These are phyloP conservation scores for Scaptomyza cyrtandrae DNA, from an alignment of 2,888 invertebrate species.

Conservation along the genomic window DNA sequence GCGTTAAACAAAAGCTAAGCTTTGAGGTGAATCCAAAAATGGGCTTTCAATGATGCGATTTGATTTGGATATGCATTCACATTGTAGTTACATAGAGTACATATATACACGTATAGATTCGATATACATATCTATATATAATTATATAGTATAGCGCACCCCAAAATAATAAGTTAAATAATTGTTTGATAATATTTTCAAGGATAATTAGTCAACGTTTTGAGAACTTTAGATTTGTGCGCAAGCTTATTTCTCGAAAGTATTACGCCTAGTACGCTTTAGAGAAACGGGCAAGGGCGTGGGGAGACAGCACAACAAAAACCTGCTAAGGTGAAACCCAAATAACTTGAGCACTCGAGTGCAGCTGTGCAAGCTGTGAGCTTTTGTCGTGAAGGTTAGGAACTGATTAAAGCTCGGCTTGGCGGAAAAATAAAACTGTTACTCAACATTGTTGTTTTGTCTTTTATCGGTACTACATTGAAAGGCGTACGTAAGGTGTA, in stretches of 20 bases:
- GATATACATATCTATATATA: slow-evolving; percentile 15
- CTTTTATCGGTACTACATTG: slow-evolving; percentile 31
- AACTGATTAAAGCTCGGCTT: slow-evolving; percentile 37
- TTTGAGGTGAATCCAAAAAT: slow-evolving; percentile 36
- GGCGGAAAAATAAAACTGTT: slow-evolving; percentile 8
- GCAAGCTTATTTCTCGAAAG: slow-evolving; percentile 28
- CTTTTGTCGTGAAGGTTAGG: slow-evolving; percentile 41
- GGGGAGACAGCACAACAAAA: slow-evolving; percentile 52
- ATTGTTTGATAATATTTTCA: slow-evolving; percentile 20
- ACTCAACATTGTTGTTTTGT: slow-evolving; percentile 13
- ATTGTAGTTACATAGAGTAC: slow-evolving; percentile 66
- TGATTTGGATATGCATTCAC: slow-evolving; percentile 45
- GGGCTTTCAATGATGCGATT: slow-evolving; percentile 26
- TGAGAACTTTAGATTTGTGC: slow-evolving; percentile 29
- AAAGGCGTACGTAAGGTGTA: slow-evolving; percentile 50
- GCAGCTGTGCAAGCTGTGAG: slow-evolving; percentile 70
- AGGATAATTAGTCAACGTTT: slow-evolving; percentile 29
- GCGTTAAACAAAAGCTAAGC: slow-evolving; percentile 76
- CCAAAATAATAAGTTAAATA: slow-evolving; percentile 17
- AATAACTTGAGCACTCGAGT: slow-evolving; percentile 42
- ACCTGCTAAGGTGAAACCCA: slow-evolving; percentile 24
- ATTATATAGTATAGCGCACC: slow-evolving; percentile 34
- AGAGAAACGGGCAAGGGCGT: not conserved
- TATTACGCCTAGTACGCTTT: slow-evolving; percentile 18
- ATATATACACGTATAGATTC: slow-evolving; percentile 69